Evolutionary conservation across 2,888 invertebrate species (phyloP), one percentile per base, ranked within the genome.

Genomic region (Lydus trimaculatus): DNA sequence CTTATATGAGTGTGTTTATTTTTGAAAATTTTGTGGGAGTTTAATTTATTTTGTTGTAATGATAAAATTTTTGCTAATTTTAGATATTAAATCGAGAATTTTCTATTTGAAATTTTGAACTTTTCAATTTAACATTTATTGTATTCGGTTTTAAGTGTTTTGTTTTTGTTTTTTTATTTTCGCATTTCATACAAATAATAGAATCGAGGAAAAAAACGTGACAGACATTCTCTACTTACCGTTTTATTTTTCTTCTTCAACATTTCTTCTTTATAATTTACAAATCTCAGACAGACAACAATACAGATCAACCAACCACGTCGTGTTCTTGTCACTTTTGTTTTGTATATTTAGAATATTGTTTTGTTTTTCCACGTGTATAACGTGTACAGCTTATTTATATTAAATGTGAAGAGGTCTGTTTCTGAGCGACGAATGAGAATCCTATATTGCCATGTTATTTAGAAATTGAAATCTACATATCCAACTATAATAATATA

Each of bases 291-390:
- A 33, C 28, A 28, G 36, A 13, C 2, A 48, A 48, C 64, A 61
- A 68, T 43, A 65, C 56, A 65, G 62, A 65, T 69, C 69, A 65
- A 11, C n/a, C n/a, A n/a, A n/a, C n/a, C n/a, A n/a, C n/a, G n/a
- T n/a, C 11, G 43, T 65, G 69, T 69, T 69, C 65, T 65, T 65
- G 69, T 65, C 65, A 69, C 65, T 52, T 65, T 63, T 13, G 64
- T 64, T 62, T 60, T 61, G 23, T 63, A 58, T n/a, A n/a, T n/a
- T n/a, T 58, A 43, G 39, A 48, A 48, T 8, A 48, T 48, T 48
- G 20, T 20, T 20, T 58, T 66, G 56, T 66, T 48, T n/a, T n/a
- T n/a, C n/a, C n/a, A n/a, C n/a, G n/a, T n/a, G n/a, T n/a, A n/a
- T n/a, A n/a, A n/a, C n/a, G n/a, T n/a, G n/a, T 39, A 58, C n/a